Evolutionary conservation across 2,113 vertebrate genomes (phyloP), one percentile per base, ranked within the genome.

Genomic region (Callionymus lyra): DNA sequence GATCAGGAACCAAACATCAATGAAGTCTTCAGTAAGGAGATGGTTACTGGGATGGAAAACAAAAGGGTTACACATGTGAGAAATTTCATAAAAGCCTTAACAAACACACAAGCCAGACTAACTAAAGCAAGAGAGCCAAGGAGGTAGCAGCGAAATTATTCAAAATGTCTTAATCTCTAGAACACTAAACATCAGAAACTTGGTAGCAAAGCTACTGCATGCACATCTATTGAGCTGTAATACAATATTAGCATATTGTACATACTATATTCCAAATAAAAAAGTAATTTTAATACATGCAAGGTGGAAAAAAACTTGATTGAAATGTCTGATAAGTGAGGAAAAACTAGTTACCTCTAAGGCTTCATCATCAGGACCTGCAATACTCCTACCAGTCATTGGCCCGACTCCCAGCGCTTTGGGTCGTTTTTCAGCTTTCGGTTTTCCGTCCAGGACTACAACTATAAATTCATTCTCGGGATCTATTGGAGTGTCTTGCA

Each of bases 361-460:
- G 16, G 61, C 31, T 0, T 82, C 63, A 12, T 82, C 70, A 6
- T 82, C 76, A 59, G 65, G 70, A 31, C 51, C 62, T 38, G 76
- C 64, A 50, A 82, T 84, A 38, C 76, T 44, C 50, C 65, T 76
- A 18, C 74, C 76, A 4, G 39, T 75, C 57, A 82, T 35, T 3
- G 71, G 60, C 10, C 70, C 75, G 13, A 84, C 59, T 31, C 77
- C 82, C 1, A 86, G 60, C 12, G 85, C 80, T 59, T 61, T 82
- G 12, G 68, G 70, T 36, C 50, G 71, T 31, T 76, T 82, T 4
- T 80, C 80, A 16, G 53, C 16, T 63, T 73, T 75, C 3, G 78
- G 58, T 18, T 56, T 34, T 52, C 82, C 83, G 40, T 85, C 83
- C 57, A 86, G 57, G 40, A 85, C 62, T 21, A 86, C 80, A 21